phyloP scores from a whole-genome alignment of 2,113 vertebrate species.

The Glaucomys volans region DNA sequence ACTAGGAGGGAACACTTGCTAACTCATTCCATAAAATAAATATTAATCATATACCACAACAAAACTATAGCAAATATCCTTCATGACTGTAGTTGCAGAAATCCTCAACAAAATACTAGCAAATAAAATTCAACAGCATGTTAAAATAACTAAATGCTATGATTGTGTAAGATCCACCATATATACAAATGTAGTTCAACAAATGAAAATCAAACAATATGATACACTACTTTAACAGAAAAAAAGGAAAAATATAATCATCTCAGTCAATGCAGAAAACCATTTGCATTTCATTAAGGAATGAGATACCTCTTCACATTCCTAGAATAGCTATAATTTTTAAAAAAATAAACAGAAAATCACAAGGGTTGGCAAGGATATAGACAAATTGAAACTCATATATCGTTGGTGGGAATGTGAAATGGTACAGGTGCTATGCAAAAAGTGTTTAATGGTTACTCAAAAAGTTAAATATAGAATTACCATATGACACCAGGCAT shows the following conservation, averaged over 20 bases:
- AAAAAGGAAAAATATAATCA: not conserved
- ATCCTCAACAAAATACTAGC: not conserved
- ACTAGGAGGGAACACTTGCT: not conserved
- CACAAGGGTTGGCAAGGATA: not conserved
- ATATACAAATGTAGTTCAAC: not conserved
- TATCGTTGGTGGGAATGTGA: not conserved
- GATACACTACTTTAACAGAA: not conserved
- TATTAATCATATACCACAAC: not conserved
- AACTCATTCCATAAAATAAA: not conserved
- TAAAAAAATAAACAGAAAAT: not conserved
- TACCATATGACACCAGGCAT: not conserved
- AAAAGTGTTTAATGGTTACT: not conserved
- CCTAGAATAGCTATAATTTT: not conserved
- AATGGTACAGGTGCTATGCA: not conserved
- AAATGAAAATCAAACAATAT: slow-evolving; percentile 12
- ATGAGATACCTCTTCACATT: not conserved
- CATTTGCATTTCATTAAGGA: not conserved
- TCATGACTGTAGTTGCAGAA: not conserved
- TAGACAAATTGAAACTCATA: not conserved
- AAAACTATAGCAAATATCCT: not conserved
- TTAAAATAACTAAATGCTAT: slow-evolving; percentile 17
- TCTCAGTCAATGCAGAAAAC: not conserved
- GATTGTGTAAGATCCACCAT: not conserved
- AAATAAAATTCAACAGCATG: not conserved
- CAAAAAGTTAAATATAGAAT: not conserved